phyloP scores from a whole-genome alignment of 2,888 invertebrate genomes.

The Drosophila lacicola region DNA sequence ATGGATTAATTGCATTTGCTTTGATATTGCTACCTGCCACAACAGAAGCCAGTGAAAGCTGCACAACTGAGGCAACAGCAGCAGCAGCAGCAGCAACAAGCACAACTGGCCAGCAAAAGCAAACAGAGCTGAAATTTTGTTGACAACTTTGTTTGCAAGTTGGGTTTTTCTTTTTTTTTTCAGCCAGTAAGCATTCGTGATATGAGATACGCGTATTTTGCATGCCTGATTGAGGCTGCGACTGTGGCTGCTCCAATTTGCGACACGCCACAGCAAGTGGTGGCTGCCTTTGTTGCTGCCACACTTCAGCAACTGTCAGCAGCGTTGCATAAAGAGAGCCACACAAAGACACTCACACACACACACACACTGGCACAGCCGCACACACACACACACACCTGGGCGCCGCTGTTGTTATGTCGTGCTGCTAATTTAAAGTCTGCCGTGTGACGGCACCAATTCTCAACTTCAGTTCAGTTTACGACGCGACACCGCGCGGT shows the following conservation, averaged over 20 bases:
- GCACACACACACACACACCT: conserved; percentile 9
- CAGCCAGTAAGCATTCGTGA: conserved; percentile 45
- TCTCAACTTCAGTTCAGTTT: conserved; percentile 61
- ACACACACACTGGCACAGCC: background rate
- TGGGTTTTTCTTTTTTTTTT: background rate
- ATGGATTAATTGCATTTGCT: conserved; percentile 46
- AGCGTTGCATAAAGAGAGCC: conserved; percentile 58
- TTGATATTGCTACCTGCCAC: conserved; percentile 10
- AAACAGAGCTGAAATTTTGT: conserved; percentile 52
- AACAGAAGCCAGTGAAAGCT: conserved; percentile 38
- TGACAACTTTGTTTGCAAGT: conserved; percentile 40
- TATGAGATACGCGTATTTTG: conserved; percentile 55
- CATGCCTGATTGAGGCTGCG: conserved; percentile 56
- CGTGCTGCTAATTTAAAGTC: conserved; percentile 60
- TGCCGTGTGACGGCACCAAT: conserved; percentile 51
- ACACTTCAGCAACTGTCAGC: conserved; percentile 67
- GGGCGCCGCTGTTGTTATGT: conserved; percentile 41
- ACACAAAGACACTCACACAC: conserved; percentile 20
- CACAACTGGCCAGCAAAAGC: background rate
- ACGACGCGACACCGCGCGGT: conserved; percentile 63
- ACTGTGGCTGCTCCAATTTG: conserved; percentile 46
- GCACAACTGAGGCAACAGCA: background rate
- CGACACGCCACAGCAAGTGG: conserved; percentile 37
- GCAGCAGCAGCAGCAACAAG: background rate
- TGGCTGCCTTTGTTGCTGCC: conserved; percentile 49